phyloP scores from a whole-genome alignment of 2,888 invertebrate genomes.

The Meta bourneti region DNA sequence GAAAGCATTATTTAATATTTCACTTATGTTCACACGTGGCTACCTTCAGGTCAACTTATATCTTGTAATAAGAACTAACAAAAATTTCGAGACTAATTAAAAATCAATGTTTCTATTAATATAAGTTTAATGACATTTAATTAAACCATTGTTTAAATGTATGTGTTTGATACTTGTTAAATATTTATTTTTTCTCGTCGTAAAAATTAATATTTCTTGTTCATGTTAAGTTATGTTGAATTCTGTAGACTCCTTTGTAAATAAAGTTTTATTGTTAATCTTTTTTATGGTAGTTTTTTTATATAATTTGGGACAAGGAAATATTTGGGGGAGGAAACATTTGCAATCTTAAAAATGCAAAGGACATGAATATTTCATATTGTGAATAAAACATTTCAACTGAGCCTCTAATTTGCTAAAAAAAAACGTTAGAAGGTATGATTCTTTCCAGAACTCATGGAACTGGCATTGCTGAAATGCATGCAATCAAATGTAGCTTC shows the following conservation, averaged over 20 bases:
- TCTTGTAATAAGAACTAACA: constrained; percentile 25
- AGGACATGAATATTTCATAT: no score
- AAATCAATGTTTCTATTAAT: constrained; percentile 2
- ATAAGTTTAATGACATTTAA: constrained; percentile 18
- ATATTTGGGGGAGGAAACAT: no score
- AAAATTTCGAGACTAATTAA: not conserved
- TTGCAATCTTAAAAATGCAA: no score
- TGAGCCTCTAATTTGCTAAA: no score
- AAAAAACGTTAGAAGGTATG: no score
- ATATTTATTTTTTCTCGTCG: constrained; percentile 25
- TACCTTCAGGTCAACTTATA: constrained; percentile 39
- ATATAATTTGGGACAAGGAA: not conserved
- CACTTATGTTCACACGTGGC: not conserved
- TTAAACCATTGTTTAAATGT: constrained; percentile 8
- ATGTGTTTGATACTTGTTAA: constrained; percentile 22
- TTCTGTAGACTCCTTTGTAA: constrained; percentile 55
- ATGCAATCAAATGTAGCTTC: no score
- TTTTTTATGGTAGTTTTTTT: not conserved
- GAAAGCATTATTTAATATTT: no score
- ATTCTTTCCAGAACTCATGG: no score
- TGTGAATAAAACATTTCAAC: no score
- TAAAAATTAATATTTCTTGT: constrained; percentile 24
- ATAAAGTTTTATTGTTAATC: constrained; percentile 70
- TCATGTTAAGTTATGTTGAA: constrained; percentile 52
- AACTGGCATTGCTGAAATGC: no score